Percentiles rank a stretch among this genome's conserved stretches.
phyloP scores from a whole-genome alignment of 2,888 invertebrate species.

The Dasysyrphus tricinctus region DNA sequence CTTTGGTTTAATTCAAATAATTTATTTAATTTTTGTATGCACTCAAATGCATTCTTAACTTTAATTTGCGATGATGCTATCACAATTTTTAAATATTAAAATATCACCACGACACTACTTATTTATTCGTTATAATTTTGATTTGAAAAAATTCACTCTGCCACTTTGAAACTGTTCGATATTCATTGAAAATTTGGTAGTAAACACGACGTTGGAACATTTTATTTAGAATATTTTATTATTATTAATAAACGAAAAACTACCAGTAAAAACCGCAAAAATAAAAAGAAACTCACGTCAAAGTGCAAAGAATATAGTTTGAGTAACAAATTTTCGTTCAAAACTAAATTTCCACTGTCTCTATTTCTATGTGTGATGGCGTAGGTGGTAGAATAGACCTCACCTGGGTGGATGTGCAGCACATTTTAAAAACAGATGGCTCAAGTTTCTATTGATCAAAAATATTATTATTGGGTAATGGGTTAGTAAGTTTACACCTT shows the following conservation, averaged over 20 bases:
- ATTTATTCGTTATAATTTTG: not conserved
- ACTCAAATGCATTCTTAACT: not conserved
- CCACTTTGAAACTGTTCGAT: not conserved
- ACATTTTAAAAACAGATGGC: conserved; percentile 48
- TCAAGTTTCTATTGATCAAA: not conserved
- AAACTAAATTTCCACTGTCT: conserved; percentile 66
- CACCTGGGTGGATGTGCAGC: conserved; percentile 39
- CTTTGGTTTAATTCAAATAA: not conserved
- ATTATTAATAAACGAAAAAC: conserved; percentile 18
- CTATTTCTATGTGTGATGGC: conserved; percentile 49
- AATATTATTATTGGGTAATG: too few species aligned
- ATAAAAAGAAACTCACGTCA: conserved; percentile 58
- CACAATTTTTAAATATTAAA: not conserved
- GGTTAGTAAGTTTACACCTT: too few species aligned
- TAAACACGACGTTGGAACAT: not conserved
- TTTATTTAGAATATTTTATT: conserved; percentile 30
- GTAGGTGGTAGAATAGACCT: conserved; percentile 43
- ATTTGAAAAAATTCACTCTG: not conserved
- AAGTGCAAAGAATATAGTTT: conserved; percentile 66
- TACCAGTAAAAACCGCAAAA: conserved; percentile 46
- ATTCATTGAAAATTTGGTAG: not conserved
- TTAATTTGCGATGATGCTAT: not conserved
- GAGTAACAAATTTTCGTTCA: conserved; percentile 70
- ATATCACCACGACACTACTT: not conserved
- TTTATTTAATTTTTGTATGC: not conserved